These are phyloP conservation scores for Thereva nobilitata DNA, from an alignment of 2,888 invertebrate genomes.

Conservation along the genomic window DNA sequence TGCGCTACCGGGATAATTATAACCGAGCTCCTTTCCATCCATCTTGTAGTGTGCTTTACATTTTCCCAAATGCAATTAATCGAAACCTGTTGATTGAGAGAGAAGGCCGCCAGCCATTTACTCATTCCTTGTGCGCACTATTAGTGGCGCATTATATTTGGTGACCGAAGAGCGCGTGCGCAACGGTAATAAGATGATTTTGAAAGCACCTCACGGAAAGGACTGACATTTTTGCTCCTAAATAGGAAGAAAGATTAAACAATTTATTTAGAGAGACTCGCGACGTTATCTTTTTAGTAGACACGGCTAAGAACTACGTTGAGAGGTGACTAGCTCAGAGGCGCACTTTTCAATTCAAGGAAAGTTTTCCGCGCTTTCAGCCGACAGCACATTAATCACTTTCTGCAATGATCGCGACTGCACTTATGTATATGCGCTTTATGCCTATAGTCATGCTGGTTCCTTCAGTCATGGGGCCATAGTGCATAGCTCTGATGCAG, in stretches of 20 bases:
- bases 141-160: constrained; percentile 12
- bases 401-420: constrained; percentile 16
- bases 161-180: neutral
- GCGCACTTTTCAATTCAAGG: constrained; percentile 16
- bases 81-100: constrained; percentile 21
- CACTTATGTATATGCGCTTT: constrained; percentile 15
- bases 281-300: neutral
- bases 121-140: neutral
- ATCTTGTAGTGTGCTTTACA: neutral
- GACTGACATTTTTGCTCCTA: constrained; percentile 22
- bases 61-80: constrained; percentile 19
- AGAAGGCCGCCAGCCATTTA: neutral
- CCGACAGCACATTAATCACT: constrained; percentile 27
- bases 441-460: too few relatives aligned
- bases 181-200: constrained; percentile 1
- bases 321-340: too few relatives aligned
- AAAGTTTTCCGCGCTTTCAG: constrained; percentile 23
- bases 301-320: too few relatives aligned
- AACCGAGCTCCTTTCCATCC: constrained; percentile 4
- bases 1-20: constrained; percentile 17
- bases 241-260: constrained; percentile 28
- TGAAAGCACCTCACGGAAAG: constrained; percentile 10
- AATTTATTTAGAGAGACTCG: constrained; percentile 21
- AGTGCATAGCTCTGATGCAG: neutral
- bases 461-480: too few relatives aligned